Conservation (phyloP, 2,113 vertebrate genomes). For the Trematomus loennbergii region DNA sequence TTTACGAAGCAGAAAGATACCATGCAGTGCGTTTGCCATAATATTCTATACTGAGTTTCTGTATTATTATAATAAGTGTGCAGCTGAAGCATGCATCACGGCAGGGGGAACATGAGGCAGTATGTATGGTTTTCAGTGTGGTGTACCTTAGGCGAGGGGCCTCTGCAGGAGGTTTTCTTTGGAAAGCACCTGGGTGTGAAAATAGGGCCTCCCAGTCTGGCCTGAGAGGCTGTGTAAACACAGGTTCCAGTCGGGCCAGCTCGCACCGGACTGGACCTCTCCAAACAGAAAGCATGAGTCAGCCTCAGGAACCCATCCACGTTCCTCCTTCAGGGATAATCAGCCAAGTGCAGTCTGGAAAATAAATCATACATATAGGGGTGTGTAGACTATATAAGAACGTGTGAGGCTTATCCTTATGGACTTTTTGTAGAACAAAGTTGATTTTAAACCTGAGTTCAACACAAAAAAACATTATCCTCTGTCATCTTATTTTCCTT, state of each 20-base stretch:
- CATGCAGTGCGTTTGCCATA: slow-evolving; percentile 18
- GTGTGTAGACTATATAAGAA: slow-evolving; percentile 23
- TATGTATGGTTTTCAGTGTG: slow-evolving; percentile 75
- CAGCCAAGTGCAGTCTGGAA: slow-evolving; percentile 73
- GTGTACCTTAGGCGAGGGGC: slow-evolving; percentile 72
- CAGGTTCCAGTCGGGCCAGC: slow-evolving; percentile 65
- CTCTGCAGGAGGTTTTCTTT: slow-evolving; percentile 81
- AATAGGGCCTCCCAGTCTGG: slow-evolving; percentile 83
- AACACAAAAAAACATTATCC: slow-evolving; percentile 1
- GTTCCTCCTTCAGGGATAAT: slow-evolving; percentile 72
- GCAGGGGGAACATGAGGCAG: slow-evolving; percentile 62
- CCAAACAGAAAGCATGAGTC: slow-evolving; percentile 84
- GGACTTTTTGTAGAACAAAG: not conserved
- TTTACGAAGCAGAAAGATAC: slow-evolving; percentile 40
- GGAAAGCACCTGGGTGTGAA: slow-evolving; percentile 84
- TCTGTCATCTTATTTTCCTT: slow-evolving; percentile 11
- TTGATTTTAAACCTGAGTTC: slow-evolving; percentile 5
- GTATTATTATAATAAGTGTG: slow-evolving; percentile 50
- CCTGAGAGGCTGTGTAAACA: slow-evolving; percentile 81
- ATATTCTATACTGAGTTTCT: slow-evolving; percentile 39
- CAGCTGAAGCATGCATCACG: slow-evolving; percentile 49
- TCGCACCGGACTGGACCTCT: slow-evolving; percentile 72
- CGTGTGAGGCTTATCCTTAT: slow-evolving; percentile 4
- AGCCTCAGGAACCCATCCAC: slow-evolving; percentile 76
- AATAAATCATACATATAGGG: slow-evolving; percentile 52